A percentile compares a stretch with the other conserved stretches of the same genome.
Evolutionary conservation across 2,888 invertebrate species (phyloP).

Genomic region (Eudemis profundana): DNA sequence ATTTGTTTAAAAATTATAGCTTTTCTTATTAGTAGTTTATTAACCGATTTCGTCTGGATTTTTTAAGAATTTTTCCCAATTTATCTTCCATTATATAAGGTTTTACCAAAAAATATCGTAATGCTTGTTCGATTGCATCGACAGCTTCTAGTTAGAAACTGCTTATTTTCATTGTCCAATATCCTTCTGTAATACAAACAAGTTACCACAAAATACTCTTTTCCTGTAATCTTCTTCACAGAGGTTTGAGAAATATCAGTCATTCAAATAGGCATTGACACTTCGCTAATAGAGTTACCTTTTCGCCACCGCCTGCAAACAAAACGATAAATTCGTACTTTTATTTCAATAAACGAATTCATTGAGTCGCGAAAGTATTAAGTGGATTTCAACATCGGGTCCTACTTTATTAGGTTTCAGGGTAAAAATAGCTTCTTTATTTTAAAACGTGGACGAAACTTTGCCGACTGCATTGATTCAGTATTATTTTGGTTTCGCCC

Average conservation of each 20-base stretch:
- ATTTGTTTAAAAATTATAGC: too few relatives aligned
- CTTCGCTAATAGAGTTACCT: constrained; percentile 12
- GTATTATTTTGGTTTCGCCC: constrained; percentile 30
- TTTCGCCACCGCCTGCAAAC: constrained; percentile 9
- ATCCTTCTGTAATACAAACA: neutral
- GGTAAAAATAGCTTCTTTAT: constrained; percentile 23
- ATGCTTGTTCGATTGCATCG: too few relatives aligned
- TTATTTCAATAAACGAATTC: constrained; percentile 22
- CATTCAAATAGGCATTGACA: constrained; percentile 21
- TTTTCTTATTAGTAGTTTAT: too few relatives aligned
- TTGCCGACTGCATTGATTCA: constrained; percentile 22
- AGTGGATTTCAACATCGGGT: constrained; percentile 16
- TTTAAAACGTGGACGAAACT: constrained; percentile 27
- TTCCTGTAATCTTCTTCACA: constrained; percentile 12
- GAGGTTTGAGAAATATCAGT: constrained; percentile 23
- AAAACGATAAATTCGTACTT: constrained; percentile 14
- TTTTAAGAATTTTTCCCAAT: too few relatives aligned
- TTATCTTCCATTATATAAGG: too few relatives aligned
- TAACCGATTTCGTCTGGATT: too few relatives aligned
- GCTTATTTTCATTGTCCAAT: neutral
- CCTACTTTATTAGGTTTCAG: constrained; percentile 27
- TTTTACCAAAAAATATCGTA: too few relatives aligned
- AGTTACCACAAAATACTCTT: neutral
- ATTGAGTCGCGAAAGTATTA: constrained; percentile 20
- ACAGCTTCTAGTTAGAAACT: too few relatives aligned